Evolutionary conservation across 2,888 invertebrate genomes (phyloP).

Genomic region (Acronicta aceris): DNA sequence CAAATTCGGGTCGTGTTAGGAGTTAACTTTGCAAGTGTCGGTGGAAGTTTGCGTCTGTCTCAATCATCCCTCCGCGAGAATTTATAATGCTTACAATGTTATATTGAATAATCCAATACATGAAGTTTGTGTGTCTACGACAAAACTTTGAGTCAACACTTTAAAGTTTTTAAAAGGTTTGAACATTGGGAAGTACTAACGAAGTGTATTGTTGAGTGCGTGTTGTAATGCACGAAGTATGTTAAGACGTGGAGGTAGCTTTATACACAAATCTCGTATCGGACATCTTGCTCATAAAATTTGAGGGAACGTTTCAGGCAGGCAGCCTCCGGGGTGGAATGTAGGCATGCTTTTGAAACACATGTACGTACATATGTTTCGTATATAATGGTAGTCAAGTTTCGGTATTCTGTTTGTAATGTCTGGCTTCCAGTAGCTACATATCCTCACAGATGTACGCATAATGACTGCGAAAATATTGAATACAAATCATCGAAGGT

Average conservation of each 20-base stretch:
- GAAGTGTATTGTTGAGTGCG: conserved; percentile 25
- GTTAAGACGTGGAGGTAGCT: conserved; percentile 42
- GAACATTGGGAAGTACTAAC: conserved; percentile 28
- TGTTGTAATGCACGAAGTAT: conserved; percentile 33
- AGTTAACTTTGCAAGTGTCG: conserved; percentile 52
- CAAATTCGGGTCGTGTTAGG: conserved; percentile 51
- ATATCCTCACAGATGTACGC: conserved; percentile 22
- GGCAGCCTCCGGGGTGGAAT: conserved; percentile 30
- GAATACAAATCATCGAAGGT: conserved; percentile 27
- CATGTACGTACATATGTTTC: conserved; percentile 17
- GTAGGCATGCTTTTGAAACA: conserved; percentile 30
- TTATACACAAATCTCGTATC: conserved; percentile 21
- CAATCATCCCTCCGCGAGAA: conserved; percentile 59
- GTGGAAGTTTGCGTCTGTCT: conserved; percentile 56
- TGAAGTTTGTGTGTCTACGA: conserved; percentile 32
- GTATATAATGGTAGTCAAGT: conserved; percentile 24
- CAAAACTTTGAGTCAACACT: conserved; percentile 38
- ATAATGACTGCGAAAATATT: conserved; percentile 43
- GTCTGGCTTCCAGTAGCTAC: conserved; percentile 14
- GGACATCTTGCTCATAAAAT: conserved; percentile 42
- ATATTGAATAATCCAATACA: conserved; percentile 69
- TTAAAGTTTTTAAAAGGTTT: conserved; percentile 48
- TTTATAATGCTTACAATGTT: conserved; percentile 67
- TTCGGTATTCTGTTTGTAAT: conserved; percentile 43
- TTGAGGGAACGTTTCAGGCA: conserved; percentile 36